Evolutionary conservation across 1,140 invertebrate genomes (phyloP).

Genomic region (Phenacoccus solenopsis): DNA sequence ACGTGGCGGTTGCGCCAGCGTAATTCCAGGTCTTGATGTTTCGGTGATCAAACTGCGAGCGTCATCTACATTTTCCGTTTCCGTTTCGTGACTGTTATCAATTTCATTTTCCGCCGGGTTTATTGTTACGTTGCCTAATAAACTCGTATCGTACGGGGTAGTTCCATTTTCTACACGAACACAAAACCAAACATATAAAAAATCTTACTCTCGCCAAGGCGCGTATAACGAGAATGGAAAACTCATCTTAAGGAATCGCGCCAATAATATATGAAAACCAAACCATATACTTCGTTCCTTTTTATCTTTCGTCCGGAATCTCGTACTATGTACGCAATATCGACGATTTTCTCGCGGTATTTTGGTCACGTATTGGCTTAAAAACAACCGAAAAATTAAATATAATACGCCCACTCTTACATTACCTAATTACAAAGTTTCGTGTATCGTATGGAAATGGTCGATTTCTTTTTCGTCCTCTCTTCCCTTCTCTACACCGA

Average conservation of each 20-base stretch:
- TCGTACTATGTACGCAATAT: neutral
- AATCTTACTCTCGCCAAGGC: neutral
- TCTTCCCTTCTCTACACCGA: no score
- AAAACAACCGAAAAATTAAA: neutral
- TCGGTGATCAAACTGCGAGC: neutral
- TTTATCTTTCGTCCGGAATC: neutral
- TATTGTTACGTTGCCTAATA: slow-evolving; percentile 2
- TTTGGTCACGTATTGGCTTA: neutral
- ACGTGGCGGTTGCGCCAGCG: neutral
- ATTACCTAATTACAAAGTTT: neutral
- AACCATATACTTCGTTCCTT: neutral
- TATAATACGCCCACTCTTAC: neutral
- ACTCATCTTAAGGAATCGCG: neutral
- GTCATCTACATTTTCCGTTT: neutral
- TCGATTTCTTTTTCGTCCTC: no score
- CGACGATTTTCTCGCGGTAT: neutral
- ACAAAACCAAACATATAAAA: neutral
- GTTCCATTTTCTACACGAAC: slow-evolving; percentile 6
- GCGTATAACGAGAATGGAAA: neutral
- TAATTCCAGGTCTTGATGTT: slow-evolving; percentile 10
- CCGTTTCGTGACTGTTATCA: slow-evolving; percentile 8
- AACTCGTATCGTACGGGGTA: neutral
- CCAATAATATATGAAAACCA: neutral
- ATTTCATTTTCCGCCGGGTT: slow-evolving; percentile 8
- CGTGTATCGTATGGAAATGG: no score